Evolutionary conservation across 1,140 invertebrate genomes (phyloP).

Genomic region (Drosophila dunni): DNA sequence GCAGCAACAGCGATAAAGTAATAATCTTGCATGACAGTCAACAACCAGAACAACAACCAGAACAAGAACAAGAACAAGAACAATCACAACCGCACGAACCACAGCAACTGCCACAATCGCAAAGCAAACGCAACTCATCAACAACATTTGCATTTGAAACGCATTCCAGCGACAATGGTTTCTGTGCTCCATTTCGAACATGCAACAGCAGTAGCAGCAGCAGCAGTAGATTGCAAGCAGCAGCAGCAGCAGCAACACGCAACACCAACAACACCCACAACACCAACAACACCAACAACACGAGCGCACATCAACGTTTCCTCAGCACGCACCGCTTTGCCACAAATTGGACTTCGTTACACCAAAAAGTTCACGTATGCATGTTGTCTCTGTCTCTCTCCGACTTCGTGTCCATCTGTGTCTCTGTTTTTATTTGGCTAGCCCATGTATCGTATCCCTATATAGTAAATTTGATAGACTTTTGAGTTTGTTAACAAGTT

Average conservation of each 20-base stretch:
- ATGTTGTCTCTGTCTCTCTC: slow-evolving; percentile 50
- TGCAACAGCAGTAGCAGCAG: slow-evolving; percentile 17
- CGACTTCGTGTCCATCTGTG: background rate
- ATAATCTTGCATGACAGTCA: slow-evolving; percentile 73
- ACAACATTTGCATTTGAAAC: slow-evolving; percentile 17
- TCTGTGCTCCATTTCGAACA: slow-evolving; percentile 42
- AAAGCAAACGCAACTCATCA: slow-evolving; percentile 45
- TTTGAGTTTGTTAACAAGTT: no score
- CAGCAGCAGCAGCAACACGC: slow-evolving; percentile 8
- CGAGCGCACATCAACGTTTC: slow-evolving; percentile 47
- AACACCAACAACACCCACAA: slow-evolving; percentile 25
- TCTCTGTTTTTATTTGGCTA: background rate
- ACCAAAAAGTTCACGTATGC: slow-evolving; percentile 84
- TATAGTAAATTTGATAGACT: background rate
- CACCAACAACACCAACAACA: slow-evolving; percentile 3
- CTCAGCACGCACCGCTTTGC: slow-evolving; percentile 56
- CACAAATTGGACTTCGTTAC: slow-evolving; percentile 75
- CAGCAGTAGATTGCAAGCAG: background rate
- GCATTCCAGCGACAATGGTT: slow-evolving; percentile 26
- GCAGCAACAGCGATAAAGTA: slow-evolving; percentile 76
- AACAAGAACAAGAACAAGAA: slow-evolving; percentile 31
- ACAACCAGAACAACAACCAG: slow-evolving; percentile 40
- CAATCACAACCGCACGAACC: slow-evolving; percentile 33
- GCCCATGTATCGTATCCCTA: background rate
- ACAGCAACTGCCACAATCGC: slow-evolving; percentile 20